These are phyloP conservation scores for Piprites chloris DNA, from an alignment of 2,113 vertebrate species.

Conservation along the genomic window DNA sequence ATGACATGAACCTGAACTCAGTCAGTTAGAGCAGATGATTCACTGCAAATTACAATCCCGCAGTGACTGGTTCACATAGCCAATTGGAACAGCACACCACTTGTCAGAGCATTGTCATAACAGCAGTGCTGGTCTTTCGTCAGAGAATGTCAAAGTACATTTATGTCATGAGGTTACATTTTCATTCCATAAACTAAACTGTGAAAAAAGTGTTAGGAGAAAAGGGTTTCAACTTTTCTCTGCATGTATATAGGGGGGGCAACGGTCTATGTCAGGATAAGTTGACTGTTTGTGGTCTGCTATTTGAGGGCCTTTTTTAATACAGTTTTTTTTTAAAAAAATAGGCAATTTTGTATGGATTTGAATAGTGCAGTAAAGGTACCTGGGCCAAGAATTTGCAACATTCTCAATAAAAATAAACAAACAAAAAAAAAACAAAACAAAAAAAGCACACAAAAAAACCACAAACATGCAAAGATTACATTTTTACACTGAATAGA, in stretches of 20 bases:
- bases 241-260: fast-evolving
- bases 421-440: too few species aligned
- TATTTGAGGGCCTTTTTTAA: neutral
- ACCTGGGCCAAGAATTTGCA: neutral
- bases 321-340: neutral
- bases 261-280: neutral
- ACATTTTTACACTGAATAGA: neutral
- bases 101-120: neutral
- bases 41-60: neutral
- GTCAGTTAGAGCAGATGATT: neutral
- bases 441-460: too few species aligned
- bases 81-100: neutral
- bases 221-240: neutral
- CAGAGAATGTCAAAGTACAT: neutral
- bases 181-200: neutral
- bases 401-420: neutral
- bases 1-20: neutral
- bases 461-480: neutral
- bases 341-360: neutral
- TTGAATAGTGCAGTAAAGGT: neutral
- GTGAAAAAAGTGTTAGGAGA: neutral
- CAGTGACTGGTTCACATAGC: neutral
- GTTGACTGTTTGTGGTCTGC: neutral
- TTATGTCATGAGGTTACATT: neutral
- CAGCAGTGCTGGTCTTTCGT: neutral